phyloP scores from a whole-genome alignment of 2,888 invertebrate species.

The Ryuthela nishihirai region DNA sequence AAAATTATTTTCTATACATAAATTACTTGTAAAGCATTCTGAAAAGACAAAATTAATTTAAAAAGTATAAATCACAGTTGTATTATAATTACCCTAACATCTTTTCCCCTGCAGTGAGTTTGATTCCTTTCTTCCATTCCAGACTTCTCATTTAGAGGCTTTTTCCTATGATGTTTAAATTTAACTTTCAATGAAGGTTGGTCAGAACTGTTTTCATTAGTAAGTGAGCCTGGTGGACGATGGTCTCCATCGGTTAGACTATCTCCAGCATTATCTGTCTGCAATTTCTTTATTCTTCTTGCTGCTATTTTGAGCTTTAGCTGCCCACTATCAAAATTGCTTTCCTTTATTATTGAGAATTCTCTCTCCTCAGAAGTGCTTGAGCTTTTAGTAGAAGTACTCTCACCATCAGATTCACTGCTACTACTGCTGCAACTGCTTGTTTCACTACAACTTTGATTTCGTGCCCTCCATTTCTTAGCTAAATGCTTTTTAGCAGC shows the following conservation, averaged over 20 bases:
- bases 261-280: constrained; percentile 5
- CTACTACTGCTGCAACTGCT: constrained; percentile 9
- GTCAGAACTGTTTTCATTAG: not conserved
- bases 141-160: not conserved
- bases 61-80: no score
- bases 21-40: no score
- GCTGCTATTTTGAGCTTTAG: constrained; percentile 34
- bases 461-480: constrained; percentile 19
- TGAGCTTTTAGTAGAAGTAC: constrained; percentile 21
- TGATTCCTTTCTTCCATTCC: not conserved
- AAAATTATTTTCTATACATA: no score
- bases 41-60: no score
- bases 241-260: constrained; percentile 15
- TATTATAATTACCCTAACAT: no score
- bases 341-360: constrained; percentile 32
- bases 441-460: constrained; percentile 16
- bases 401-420: constrained; percentile 11
- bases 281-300: constrained; percentile 17
- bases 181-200: no score
- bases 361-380: constrained; percentile 24
- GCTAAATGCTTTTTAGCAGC: constrained; percentile 12
- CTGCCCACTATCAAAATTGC: constrained; percentile 26
- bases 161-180: not conserved
- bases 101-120: not conserved
- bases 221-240: not conserved